Evolutionary conservation across 2,797 vertebrate genomes (phyloP).

Genomic region (Euthynnus affinis): DNA sequence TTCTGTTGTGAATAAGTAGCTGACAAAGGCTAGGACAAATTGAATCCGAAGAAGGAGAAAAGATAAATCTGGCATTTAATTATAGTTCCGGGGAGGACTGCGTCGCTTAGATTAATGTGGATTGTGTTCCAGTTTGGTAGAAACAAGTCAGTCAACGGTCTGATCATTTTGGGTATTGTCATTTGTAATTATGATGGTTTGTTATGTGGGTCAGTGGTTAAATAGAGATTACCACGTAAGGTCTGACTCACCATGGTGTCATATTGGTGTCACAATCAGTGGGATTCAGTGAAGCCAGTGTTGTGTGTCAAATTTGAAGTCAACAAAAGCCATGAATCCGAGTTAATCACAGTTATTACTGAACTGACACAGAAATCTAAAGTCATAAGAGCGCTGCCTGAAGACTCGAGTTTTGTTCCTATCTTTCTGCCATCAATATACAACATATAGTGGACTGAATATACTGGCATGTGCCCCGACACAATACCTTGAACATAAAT

Average conservation of each 20-base stretch:
- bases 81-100: neutral
- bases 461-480: neutral
- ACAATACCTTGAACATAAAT: neutral
- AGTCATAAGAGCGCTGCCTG: neutral
- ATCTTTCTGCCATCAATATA: neutral
- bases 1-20: neutral
- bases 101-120: neutral
- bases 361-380: slow-evolving; percentile 26
- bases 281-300: neutral
- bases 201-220: slow-evolving; percentile 55
- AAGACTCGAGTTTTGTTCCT: neutral
- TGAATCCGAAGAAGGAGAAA: neutral
- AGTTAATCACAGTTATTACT: slow-evolving; percentile 5
- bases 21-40: neutral
- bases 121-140: neutral
- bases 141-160: neutral
- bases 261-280: slow-evolving; percentile 27
- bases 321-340: neutral
- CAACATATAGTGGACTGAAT: neutral
- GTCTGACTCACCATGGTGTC: slow-evolving; percentile 36
- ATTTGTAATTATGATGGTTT: slow-evolving; percentile 29
- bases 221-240: slow-evolving; percentile 11
- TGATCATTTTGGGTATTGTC: slow-evolving; percentile 11
- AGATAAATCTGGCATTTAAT: neutral
- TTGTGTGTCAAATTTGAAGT: slow-evolving; percentile 8